Conservation (phyloP, 2,797 vertebrate species). For the Sebastes hubbsi region DNA sequence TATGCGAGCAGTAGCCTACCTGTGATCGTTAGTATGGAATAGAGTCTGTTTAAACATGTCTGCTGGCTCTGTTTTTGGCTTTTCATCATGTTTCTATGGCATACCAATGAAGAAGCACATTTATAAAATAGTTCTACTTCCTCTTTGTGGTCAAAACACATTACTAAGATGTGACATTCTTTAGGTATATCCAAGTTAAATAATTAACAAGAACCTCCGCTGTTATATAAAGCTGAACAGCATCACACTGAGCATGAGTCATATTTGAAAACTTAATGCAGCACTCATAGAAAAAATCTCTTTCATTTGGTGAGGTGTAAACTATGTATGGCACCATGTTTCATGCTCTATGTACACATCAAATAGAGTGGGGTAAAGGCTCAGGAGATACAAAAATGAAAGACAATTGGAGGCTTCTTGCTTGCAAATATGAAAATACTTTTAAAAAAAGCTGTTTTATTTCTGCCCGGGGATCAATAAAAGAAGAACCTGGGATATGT, state of each 20-base stretch:
- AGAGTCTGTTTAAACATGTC: conserved; percentile 12
- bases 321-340: not conserved
- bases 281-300: not conserved
- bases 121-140: not conserved
- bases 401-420: not conserved
- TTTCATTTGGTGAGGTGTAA: not conserved
- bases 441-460: not conserved
- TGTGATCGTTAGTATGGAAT: conserved; percentile 19
- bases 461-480: not conserved
- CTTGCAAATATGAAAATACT: not conserved
- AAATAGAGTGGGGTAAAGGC: not conserved
- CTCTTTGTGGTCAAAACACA: not conserved
- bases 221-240: not conserved
- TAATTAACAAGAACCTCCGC: not conserved
- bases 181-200: not conserved
- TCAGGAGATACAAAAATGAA: not conserved
- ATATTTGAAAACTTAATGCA: not conserved
- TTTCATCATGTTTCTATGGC: conserved; percentile 1
- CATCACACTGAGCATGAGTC: not conserved
- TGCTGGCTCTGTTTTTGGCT: conserved; percentile 13
- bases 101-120: not conserved
- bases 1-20: conserved; percentile 20
- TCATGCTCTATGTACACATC: not conserved
- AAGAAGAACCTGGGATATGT: not conserved
- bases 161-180: not conserved